Evolutionary conservation across 2,797 vertebrate species (phyloP).

Genomic region (Hipposideros larvatus): DNA sequence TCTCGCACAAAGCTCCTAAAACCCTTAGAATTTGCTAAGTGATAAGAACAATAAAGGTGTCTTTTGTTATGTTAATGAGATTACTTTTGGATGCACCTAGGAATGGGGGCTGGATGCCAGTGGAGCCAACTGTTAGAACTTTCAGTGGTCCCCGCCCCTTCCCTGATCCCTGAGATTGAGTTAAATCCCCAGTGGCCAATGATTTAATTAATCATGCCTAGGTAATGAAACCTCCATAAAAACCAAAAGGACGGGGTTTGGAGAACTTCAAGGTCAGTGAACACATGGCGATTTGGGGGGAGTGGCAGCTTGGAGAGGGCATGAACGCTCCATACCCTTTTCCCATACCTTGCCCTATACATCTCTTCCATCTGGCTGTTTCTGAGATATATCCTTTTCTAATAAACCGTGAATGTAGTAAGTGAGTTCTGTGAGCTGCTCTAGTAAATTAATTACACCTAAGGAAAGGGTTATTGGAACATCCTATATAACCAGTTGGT

Average conservation of each 20-base stretch:
- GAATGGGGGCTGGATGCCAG: neutral
- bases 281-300: neutral
- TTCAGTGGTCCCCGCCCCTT: neutral
- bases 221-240: neutral
- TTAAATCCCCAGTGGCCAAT: neutral
- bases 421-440: neutral
- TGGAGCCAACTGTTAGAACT: neutral
- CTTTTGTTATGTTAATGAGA: neutral
- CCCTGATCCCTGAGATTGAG: neutral
- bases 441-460: neutral
- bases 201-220: neutral
- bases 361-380: neutral
- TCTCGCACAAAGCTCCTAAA: neutral
- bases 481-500: neutral
- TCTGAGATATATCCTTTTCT: neutral
- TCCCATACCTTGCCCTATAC: neutral
- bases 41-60: neutral
- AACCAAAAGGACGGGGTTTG: neutral
- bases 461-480: neutral
- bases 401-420: neutral
- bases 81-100: neutral
- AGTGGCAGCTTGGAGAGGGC: neutral
- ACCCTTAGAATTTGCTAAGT: neutral
- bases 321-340: neutral
- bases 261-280: neutral